phyloP scores from a whole-genome alignment of 92 coral and sea anemone species.

The Porites rus region DNA sequence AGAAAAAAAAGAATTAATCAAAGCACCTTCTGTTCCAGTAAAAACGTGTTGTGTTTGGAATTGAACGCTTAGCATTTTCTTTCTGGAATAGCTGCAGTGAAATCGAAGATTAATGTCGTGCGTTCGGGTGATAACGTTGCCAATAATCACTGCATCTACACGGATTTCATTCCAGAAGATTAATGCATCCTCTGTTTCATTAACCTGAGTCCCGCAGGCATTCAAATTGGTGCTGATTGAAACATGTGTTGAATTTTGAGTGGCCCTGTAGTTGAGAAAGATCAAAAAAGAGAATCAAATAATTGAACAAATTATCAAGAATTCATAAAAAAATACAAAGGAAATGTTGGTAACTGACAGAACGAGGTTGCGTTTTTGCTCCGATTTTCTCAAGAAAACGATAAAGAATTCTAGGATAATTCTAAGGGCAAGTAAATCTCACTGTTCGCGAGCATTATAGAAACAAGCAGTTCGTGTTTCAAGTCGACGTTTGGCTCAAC shows the following conservation, averaged over 20 bases:
- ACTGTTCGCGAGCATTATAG: no score
- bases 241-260: slow-evolving; percentile 40
- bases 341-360: not conserved
- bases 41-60: slow-evolving; percentile 2
- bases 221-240: slow-evolving; percentile 19
- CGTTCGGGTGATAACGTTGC: slow-evolving; percentile 4
- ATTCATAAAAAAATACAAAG: not conserved
- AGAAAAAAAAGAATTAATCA: not conserved
- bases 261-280: not conserved
- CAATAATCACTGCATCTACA: slow-evolving; percentile 19
- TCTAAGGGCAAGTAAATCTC: no score
- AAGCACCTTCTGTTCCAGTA: slow-evolving; percentile 28
- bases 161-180: slow-evolving; percentile 38
- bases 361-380: no score
- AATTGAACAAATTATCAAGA: no score
- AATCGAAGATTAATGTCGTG: slow-evolving; percentile 25
- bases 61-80: slow-evolving; percentile 8
- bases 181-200: slow-evolving; percentile 36
- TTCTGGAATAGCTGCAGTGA: slow-evolving; percentile 45
- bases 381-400: no score
- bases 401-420: no score
- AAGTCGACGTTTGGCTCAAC: no score
- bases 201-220: slow-evolving; percentile 43
- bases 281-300: not conserved
- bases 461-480: no score